These are phyloP conservation scores for Eurosta solidaginis DNA, from an alignment of 1,140 invertebrate species.

Conservation along the genomic window DNA sequence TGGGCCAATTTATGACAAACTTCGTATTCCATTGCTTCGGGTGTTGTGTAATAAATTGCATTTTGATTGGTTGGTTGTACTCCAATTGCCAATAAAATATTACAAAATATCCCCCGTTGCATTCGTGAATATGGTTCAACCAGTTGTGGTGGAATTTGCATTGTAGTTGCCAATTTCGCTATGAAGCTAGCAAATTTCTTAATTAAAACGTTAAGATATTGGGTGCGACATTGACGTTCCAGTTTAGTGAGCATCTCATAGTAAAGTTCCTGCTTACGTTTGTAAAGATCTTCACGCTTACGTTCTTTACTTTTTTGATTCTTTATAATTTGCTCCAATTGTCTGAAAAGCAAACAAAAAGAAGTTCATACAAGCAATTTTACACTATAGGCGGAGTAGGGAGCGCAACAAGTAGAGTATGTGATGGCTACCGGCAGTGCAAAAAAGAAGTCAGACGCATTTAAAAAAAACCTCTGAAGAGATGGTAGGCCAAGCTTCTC, in stretches of 20 bases:
- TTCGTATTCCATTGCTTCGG: slow-evolving; percentile 53
- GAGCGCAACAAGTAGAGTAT: too few species aligned
- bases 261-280: slow-evolving; percentile 54
- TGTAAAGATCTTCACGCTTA: slow-evolving; percentile 46
- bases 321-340: slow-evolving; percentile 50
- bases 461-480: too few species aligned
- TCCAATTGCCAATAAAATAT: slow-evolving; percentile 51
- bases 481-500: too few species aligned
- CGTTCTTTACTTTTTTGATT: slow-evolving; percentile 48
- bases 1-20: slow-evolving; percentile 54
- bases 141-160: slow-evolving; percentile 49
- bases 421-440: too few species aligned
- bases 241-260: slow-evolving; percentile 52
- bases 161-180: slow-evolving; percentile 52
- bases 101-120: slow-evolving; percentile 57
- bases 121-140: slow-evolving; percentile 54
- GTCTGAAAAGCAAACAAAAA: slow-evolving; percentile 34
- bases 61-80: slow-evolving; percentile 52
- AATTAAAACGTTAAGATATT: slow-evolving; percentile 53
- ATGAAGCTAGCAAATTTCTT: slow-evolving; percentile 56
- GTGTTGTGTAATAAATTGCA: slow-evolving; percentile 53
- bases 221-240: slow-evolving; percentile 51
- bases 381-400: too few species aligned
- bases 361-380: not conserved
- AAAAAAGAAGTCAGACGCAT: too few species aligned